Evolutionary conservation across 2,797 vertebrate species (phyloP).

Genomic region (Prionace glauca): DNA sequence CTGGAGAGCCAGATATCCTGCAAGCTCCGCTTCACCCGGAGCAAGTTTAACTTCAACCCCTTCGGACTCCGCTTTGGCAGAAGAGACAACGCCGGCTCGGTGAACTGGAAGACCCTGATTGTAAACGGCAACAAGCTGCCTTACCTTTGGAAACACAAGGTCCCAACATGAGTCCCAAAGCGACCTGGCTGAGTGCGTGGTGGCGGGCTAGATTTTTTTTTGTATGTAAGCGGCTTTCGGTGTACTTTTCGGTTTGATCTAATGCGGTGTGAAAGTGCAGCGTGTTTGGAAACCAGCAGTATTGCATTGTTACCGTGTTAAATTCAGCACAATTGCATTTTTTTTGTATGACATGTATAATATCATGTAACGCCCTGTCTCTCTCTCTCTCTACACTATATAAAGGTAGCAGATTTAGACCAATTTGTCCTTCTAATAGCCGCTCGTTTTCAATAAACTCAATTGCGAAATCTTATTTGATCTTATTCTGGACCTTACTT

Average conservation of each 20-base stretch:
- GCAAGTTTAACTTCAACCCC: conserved; percentile 71
- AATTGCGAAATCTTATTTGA: neutral
- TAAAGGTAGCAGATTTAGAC: conserved; percentile 3
- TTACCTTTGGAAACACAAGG: conserved; percentile 47
- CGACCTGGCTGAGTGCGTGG: neutral
- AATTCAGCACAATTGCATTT: conserved; percentile 6
- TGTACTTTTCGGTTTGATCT: neutral
- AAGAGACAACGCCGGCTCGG: conserved; percentile 45
- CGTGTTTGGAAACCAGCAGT: neutral
- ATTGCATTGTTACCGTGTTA: neutral
- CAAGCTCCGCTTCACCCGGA: conserved; percentile 57
- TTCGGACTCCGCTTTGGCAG: conserved; percentile 73
- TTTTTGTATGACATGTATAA: neutral
- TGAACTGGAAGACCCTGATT: conserved; percentile 42
- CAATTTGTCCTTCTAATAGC: neutral
- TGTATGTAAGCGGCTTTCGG: conserved; percentile 6
- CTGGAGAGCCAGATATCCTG: conserved; percentile 59
- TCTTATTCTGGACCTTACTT: neutral
- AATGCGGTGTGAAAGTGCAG: neutral
- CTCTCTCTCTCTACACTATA: neutral
- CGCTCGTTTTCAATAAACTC: neutral
- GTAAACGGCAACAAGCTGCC: conserved; percentile 44
- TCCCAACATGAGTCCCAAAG: conserved; percentile 41
- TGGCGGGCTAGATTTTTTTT: neutral
- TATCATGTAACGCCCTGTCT: neutral